Evolutionary conservation across 2,888 invertebrate genomes (phyloP), one percentile per base, ranked within the genome.

Genomic region (Meta bourneti): DNA sequence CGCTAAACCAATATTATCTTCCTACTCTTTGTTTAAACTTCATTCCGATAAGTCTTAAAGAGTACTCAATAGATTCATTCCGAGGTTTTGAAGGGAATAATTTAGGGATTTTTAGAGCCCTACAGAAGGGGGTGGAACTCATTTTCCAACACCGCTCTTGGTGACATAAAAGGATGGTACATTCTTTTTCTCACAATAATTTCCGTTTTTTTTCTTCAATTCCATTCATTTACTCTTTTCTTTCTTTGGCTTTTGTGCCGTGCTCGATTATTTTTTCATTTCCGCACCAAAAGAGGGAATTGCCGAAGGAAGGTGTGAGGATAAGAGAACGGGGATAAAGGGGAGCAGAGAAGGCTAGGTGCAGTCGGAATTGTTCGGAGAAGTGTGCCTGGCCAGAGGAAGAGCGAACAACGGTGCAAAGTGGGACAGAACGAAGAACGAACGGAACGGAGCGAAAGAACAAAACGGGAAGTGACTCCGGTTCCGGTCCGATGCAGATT

Each of bases 401-500:
- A 20, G 61, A 75, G n/a, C 1, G 81, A 34, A 34, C 34, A 34
- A 34, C 34, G 70, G 82, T 19, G 51, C 51, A 48, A 71, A 71
- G 71, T 51, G 72, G 82, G 52, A 72, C 16, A 34, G 34, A 34
- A 34, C 34, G 34, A 34, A 34, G 34, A 34, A 34, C 34, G 34
- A 34, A 77, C 51, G n/a, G 51, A 72, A 75, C 16, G n/a, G 74
- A 80, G 48, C 9, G 72, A 74, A 80, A 70, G 87, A 88, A 86
- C 79, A 71, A 81, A 88, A 80, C 88, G 88, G 81, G 61, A 74
- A 88, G 49, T 11, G 74, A 88, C 80, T 80, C 54, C 75, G 51
- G 88, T 88, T 88, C 88, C 81, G 88, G 74, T 75, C 88, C 75
- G 69, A 88, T 88, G 88, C 88, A 88, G 88, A 88, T 88, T 81